Evolutionary conservation across 2,113 vertebrate genomes (phyloP).

Genomic region (Pica pica): DNA sequence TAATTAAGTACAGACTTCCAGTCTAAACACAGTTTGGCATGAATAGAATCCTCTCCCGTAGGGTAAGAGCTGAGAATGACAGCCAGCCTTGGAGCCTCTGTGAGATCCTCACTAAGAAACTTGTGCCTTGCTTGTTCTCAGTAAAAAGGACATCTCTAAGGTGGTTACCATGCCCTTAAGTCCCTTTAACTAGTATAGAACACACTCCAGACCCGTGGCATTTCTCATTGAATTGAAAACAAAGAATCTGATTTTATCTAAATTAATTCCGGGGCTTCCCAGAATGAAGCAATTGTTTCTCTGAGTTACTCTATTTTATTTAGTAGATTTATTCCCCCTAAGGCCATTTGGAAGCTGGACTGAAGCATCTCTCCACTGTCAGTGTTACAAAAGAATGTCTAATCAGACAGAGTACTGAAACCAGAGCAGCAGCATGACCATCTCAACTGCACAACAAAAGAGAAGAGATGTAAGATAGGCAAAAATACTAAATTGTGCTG

Average conservation of each 20-base stretch:
- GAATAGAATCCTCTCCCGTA: background rate
- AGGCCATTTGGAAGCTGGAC: background rate
- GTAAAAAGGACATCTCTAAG: background rate
- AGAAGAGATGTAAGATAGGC: background rate
- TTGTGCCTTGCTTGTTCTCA: background rate
- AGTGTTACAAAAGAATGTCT: background rate
- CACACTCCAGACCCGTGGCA: background rate
- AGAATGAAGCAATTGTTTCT: conserved; percentile 42
- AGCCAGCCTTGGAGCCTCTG: background rate
- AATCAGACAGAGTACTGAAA: background rate
- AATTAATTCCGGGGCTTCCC: conserved; percentile 27
- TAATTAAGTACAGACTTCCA: background rate
- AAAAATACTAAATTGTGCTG: background rate
- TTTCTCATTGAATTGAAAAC: conserved; percentile 31
- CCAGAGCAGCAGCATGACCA: background rate
- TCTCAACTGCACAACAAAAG: background rate
- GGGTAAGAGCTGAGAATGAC: background rate
- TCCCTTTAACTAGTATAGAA: background rate
- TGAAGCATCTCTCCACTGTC: background rate
- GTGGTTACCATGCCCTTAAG: background rate
- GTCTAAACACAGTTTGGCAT: background rate
- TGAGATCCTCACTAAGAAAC: background rate
- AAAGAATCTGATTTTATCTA: conserved; percentile 47
- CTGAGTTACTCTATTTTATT: conserved; percentile 1
- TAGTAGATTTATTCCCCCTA: background rate